Percentiles rank a stretch among this genome's conserved stretches.
These are phyloP conservation scores for Cheirogaleus major DNA, from an alignment of 2,797 vertebrate species.

Conservation along the genomic window DNA sequence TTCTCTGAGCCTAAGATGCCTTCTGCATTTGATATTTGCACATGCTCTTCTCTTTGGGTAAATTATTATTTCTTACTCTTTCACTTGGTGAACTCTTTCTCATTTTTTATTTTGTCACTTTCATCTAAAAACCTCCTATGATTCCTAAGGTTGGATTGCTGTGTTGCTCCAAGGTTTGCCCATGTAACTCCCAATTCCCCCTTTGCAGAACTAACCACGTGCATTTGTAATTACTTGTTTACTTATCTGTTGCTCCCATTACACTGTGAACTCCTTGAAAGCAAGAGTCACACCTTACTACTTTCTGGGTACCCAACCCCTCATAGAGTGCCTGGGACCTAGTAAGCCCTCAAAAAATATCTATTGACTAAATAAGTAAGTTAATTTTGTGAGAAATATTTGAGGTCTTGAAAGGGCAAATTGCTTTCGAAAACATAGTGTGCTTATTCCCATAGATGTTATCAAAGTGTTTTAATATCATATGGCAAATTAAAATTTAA, in stretches of 20 bases:
- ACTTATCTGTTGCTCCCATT: background rate
- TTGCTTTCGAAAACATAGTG: background rate
- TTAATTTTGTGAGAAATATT: slow-evolving; percentile 1
- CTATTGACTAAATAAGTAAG: background rate
- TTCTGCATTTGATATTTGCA: background rate
- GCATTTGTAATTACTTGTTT: background rate
- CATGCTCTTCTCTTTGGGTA: background rate
- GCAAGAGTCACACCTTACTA: background rate
- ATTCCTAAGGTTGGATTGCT: background rate
- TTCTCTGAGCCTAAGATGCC: background rate
- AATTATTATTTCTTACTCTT: background rate
- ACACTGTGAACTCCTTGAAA: background rate
- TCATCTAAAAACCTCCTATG: background rate
- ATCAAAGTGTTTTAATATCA: slow-evolving; percentile 38
- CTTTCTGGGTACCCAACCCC: background rate
- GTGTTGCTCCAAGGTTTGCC: background rate
- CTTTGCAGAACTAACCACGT: background rate
- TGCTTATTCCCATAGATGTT: background rate
- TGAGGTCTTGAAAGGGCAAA: background rate
- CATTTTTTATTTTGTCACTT: background rate
- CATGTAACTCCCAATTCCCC: background rate
- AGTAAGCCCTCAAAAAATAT: background rate
- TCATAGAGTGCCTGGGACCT: background rate
- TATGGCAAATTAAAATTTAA: slow-evolving; percentile 51
- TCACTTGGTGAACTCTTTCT: background rate